Evolutionary conservation across 1,140 invertebrate species (phyloP), one percentile per base, ranked within the genome.

Genomic region (Pomacea maculata): DNA sequence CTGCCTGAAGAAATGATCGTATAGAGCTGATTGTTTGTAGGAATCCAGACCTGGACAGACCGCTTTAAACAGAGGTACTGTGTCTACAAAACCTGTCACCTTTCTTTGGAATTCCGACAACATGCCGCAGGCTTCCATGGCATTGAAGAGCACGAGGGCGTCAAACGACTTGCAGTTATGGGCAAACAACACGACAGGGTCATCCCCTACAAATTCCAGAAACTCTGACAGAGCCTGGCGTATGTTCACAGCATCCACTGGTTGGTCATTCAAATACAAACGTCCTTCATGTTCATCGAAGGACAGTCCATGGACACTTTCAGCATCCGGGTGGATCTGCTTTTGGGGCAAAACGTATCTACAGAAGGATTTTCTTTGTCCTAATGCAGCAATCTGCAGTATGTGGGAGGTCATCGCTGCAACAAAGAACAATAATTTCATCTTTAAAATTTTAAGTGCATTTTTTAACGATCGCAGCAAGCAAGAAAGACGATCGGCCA

Each of bases 51-150:
- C 19, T 11, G n/a, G 19, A 11, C 57, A 15, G 45, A 68, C 34
- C 14, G 71, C 45, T 19, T 65, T n/a, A 21, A 78, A 78, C 65
- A 78, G 67, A 11, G 77, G 77, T 45, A 70, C n/a, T 0, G 77
- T 57, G 67, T 78, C 77, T 5, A 78, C 77, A 45, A 54, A 78
- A 19, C 77, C 65, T 63, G 34, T 29, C 52, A 78, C 77, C 21
- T 63, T 65, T 10, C 52, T 55, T 67, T 71, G 52, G 11, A 78
- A 71, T n/a, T 52, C 29, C 14, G 54, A 45, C 15, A 78, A 15
- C 45, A 68, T 17, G 45, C 21, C 21, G 77, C 77, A 78, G n/a
- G 77, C 65, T 19, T 3, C 5, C 19, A 57, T 10, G 4, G 77
- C 52, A 55, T 78, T 78, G 34, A 78, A 54, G 17, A 78, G 77